phyloP scores from a whole-genome alignment of 2,888 invertebrate species.

The Eupithecia subumbrata region DNA sequence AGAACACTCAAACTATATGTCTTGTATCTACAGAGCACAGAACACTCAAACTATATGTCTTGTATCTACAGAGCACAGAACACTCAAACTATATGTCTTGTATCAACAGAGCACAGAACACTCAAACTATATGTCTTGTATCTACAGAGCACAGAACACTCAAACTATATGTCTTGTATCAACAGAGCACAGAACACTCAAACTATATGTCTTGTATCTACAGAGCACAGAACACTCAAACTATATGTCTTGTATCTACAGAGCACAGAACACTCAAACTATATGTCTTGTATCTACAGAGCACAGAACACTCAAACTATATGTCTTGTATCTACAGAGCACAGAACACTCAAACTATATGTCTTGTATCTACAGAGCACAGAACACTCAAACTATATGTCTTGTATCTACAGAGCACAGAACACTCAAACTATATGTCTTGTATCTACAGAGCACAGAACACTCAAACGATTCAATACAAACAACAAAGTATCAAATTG shows the following conservation, averaged over 20 bases:
- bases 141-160: not conserved
- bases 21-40: no score
- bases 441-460: no score
- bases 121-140: conserved; percentile 3
- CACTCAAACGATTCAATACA: conserved; percentile 21
- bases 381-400: conserved; percentile 4
- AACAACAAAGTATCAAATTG: conserved; percentile 35
- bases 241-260: not conserved
- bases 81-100: conserved; percentile 5
- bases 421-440: not conserved
- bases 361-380: no score
- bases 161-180: conserved; percentile 3
- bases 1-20: conserved; percentile 4
- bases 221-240: not conserved
- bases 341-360: conserved; percentile 4
- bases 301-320: conserved; percentile 3
- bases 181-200: not conserved
- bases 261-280: conserved; percentile 4
- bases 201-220: conserved; percentile 2
- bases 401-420: no score
- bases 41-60: conserved; percentile 6
- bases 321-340: no score
- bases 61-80: no score
- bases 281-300: no score
- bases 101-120: not conserved